These are phyloP conservation scores for Drosophila guanche DNA, from an alignment of 1,140 invertebrate genomes.

Conservation along the genomic window DNA sequence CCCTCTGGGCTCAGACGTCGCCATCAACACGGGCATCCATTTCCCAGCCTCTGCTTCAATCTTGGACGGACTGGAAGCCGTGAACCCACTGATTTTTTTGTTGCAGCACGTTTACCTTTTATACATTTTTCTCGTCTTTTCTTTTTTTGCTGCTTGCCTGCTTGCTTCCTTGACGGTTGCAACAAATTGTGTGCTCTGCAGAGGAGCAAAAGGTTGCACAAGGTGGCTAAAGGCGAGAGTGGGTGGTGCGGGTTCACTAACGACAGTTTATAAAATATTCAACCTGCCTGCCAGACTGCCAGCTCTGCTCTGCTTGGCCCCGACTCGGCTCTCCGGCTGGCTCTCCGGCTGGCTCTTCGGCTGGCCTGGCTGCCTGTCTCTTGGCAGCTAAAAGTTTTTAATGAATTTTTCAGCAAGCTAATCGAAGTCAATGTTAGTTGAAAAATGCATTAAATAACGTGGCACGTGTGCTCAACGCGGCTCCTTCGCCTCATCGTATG, in stretches of 20 bases:
- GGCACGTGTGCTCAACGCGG: conserved; percentile 32
- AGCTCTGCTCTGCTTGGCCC: conserved; percentile 11
- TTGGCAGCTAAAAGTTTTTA: conserved; percentile 78
- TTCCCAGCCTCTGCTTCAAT: conserved; percentile 60
- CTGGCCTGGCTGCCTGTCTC: conserved; percentile 38
- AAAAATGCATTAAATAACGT: conserved; percentile 72
- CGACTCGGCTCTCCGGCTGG: conserved; percentile 12
- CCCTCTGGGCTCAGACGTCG: conserved; percentile 75
- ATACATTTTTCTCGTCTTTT: conserved; percentile 26
- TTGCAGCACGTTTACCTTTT: conserved; percentile 52
- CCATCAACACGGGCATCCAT: conserved; percentile 72
- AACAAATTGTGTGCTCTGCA: conserved; percentile 72
- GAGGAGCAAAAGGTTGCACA: no score
- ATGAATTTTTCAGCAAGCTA: conserved; percentile 80
- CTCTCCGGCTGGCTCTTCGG: conserved; percentile 11
- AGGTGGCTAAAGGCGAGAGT: background rate
- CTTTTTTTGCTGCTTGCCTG: conserved; percentile 32
- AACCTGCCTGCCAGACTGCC: conserved; percentile 42
- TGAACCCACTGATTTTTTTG: conserved; percentile 14
- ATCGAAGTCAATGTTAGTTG: conserved; percentile 77
- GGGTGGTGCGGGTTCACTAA: conserved; percentile 51
- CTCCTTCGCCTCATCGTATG: conserved; percentile 29
- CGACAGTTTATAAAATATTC: conserved; percentile 82
- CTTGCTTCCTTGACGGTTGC: conserved; percentile 15
- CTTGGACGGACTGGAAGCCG: conserved; percentile 32